These are phyloP conservation scores for Lepidocolaptes lacrymiger DNA, from an alignment of 2,797 vertebrate genomes.

Conservation along the genomic window DNA sequence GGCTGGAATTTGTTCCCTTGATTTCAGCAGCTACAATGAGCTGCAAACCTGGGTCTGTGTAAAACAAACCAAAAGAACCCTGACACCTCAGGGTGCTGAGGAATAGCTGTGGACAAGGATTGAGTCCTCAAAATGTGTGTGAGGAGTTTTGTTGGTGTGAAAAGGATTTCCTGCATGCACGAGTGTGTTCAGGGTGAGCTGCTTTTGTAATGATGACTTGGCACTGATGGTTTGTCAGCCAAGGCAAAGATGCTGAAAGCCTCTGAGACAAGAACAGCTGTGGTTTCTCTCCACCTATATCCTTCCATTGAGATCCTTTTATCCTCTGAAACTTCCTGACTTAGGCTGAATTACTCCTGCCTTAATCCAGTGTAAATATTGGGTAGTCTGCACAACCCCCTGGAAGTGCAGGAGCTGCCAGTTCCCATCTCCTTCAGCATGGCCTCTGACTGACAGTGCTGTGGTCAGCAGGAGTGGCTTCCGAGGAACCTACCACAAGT, in stretches of 20 bases:
- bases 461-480: background rate
- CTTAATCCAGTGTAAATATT: background rate
- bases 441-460: background rate
- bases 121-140: fast-evolving
- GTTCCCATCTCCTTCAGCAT: slow-evolving; percentile 28
- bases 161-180: background rate
- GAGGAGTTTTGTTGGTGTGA: background rate
- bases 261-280: background rate
- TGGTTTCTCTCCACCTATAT: background rate
- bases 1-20: background rate
- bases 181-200: background rate
- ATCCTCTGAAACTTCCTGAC: background rate
- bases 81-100: background rate
- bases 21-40: background rate
- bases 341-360: background rate
- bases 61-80: background rate
- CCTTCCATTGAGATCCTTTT: background rate
- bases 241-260: background rate
- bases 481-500: background rate
- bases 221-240: background rate
- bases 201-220: background rate
- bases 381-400: background rate
- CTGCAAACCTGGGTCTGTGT: background rate
- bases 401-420: slow-evolving; percentile 28
- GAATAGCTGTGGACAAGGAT: background rate